phyloP scores from a whole-genome alignment of 2,113 vertebrate genomes.

The Dasyprocta punctata region DNA sequence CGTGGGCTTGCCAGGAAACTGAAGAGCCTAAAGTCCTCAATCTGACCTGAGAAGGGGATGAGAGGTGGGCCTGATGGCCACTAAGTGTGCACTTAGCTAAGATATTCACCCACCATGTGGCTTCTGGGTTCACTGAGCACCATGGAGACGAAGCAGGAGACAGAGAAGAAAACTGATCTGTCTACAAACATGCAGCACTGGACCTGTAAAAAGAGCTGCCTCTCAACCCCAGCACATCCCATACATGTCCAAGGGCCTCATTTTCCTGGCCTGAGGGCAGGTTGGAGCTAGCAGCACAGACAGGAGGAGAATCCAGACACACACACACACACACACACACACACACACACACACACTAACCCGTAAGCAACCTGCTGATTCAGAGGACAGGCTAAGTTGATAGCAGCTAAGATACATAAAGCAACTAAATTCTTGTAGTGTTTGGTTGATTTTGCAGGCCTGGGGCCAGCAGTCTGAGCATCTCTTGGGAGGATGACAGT shows the following conservation, averaged over 20 bases:
- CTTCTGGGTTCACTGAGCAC: neutral
- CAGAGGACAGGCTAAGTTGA: no score
- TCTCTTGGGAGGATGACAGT: no score
- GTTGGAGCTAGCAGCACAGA: neutral
- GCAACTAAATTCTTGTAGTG: no score
- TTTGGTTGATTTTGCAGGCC: no score
- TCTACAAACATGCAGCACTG: rapidly evolving
- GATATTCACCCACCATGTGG: neutral
- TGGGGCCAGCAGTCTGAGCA: no score
- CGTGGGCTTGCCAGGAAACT: neutral
- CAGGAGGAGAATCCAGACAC: no score
- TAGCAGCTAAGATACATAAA: no score
- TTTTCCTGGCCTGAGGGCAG: neutral
- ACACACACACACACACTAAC: no score
- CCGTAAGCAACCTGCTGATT: no score
- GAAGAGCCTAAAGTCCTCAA: neutral
- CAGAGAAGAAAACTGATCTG: neutral
- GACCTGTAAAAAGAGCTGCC: no score
- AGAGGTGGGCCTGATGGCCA: neutral
- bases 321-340: no score
- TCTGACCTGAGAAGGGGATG: neutral
- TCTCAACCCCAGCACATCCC: neutral
- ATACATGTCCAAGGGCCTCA: no score
- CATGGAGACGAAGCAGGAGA: neutral
- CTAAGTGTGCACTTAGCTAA: neutral